phyloP scores from a whole-genome alignment of 2,888 invertebrate genomes.

The Diloba caeruleocephala region DNA sequence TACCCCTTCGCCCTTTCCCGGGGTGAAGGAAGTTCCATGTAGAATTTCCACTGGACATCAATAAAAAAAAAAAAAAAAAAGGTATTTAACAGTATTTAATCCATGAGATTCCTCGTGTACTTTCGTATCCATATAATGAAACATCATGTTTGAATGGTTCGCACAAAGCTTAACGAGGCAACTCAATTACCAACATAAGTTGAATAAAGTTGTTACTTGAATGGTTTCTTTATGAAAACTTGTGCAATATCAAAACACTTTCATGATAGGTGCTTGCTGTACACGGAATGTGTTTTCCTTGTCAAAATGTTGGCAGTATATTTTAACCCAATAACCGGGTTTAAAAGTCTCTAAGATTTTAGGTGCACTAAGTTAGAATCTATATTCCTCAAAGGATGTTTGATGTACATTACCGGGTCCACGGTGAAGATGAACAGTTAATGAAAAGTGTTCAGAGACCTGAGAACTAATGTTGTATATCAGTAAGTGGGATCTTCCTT shows the following conservation, averaged over 20 bases:
- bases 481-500: too few relatives aligned
- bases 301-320: constrained; percentile 15
- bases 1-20: too few relatives aligned
- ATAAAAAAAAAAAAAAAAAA: too few relatives aligned
- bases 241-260: constrained; percentile 48
- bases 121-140: not conserved
- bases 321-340: constrained; percentile 23
- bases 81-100: too few relatives aligned
- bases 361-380: constrained; percentile 51
- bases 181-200: constrained; percentile 36
- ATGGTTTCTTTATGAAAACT: constrained; percentile 45
- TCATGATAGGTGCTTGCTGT: constrained; percentile 16
- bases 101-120: too few relatives aligned
- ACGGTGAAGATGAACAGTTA: not conserved
- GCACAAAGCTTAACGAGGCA: constrained; percentile 38
- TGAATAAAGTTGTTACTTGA: constrained; percentile 27
- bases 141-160: constrained; percentile 14
- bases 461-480: constrained; percentile 41
- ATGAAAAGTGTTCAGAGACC: constrained; percentile 30
- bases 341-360: constrained; percentile 40
- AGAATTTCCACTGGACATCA: too few relatives aligned
- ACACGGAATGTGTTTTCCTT: constrained; percentile 28
- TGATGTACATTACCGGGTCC: constrained; percentile 45
- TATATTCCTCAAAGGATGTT: constrained; percentile 45
- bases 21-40: too few relatives aligned